Conservation (phyloP, 53 echinoderm and acorn worm genomes). For the Zoroaster sp. region DNA sequence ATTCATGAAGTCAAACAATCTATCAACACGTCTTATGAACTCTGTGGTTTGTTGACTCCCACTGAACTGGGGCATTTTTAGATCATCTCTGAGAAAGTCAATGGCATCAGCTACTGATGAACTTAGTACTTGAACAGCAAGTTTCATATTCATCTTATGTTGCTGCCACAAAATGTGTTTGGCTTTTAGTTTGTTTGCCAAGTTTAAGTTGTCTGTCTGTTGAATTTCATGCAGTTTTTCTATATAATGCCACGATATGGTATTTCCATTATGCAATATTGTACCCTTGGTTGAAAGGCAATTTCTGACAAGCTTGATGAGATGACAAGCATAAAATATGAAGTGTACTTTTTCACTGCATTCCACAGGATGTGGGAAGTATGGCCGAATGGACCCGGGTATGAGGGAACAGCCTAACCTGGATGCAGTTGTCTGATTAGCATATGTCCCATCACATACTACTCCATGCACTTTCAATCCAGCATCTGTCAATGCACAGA, state of each 20-base stretch:
- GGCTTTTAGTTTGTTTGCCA: slow-evolving; percentile 60
- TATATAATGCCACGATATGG: background rate
- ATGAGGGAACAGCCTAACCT: slow-evolving; percentile 1
- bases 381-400: background rate
- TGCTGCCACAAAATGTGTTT: slow-evolving; percentile 53
- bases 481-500: slow-evolving; percentile 36
- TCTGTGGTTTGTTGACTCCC: slow-evolving; percentile 68
- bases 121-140: slow-evolving; percentile 52
- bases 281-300: background rate
- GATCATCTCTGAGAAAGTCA: slow-evolving; percentile 63
- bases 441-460: slow-evolving; percentile 61
- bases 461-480: slow-evolving; percentile 59
- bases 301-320: background rate
- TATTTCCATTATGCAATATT: background rate
- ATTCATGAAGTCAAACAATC: slow-evolving; percentile 68
- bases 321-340: background rate
- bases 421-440: slow-evolving; percentile 43
- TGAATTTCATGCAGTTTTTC: background rate
- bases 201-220: slow-evolving; percentile 33
- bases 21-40: slow-evolving; percentile 64
- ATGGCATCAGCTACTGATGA: slow-evolving; percentile 68
- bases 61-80: slow-evolving; percentile 19
- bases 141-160: slow-evolving; percentile 46
- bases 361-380: background rate
- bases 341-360: background rate